These are phyloP conservation scores for Anoura caudifer DNA, from an alignment of 2,113 vertebrate genomes.

Conservation along the genomic window DNA sequence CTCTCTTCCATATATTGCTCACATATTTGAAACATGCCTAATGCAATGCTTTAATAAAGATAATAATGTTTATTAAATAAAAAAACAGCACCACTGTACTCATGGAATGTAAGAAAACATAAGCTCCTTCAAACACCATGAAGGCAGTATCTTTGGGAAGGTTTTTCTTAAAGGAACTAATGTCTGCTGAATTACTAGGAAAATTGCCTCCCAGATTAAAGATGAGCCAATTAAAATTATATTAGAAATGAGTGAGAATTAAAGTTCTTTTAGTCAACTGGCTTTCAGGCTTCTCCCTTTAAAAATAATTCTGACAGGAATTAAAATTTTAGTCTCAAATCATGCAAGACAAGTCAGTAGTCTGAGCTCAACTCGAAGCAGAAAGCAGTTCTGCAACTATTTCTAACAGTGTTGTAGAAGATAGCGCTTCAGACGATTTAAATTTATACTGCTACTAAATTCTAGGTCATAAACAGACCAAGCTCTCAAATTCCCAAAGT, in stretches of 20 bases:
- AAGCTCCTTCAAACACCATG: background rate
- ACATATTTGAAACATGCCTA: background rate
- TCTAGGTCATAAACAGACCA: slow-evolving; percentile 42
- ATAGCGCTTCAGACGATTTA: background rate
- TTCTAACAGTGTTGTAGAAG: background rate
- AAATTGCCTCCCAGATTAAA: slow-evolving; percentile 52
- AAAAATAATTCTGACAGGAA: slow-evolving; percentile 37
- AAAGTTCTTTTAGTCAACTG: slow-evolving; percentile 26
- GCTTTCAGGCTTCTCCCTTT: slow-evolving; percentile 11
- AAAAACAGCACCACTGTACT: background rate
- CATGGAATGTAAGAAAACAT: background rate
- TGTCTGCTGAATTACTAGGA: slow-evolving; percentile 9
- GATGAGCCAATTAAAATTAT: slow-evolving; percentile 40
- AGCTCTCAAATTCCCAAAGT: slow-evolving; percentile 17
- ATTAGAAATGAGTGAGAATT: slow-evolving; percentile 25
- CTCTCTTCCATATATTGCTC: background rate
- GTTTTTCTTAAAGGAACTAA: slow-evolving; percentile 21
- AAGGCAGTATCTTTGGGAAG: slow-evolving; percentile 14
- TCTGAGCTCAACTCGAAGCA: background rate
- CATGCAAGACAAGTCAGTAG: background rate
- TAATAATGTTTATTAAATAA: background rate
- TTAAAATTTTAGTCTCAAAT: slow-evolving; percentile 36
- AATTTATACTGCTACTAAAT: slow-evolving; percentile 17
- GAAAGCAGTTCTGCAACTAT: background rate
- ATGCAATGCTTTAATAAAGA: background rate